A percentile compares a stretch with the other conserved stretches of the same genome.
These are phyloP conservation scores for Corythornis cristatus DNA, from an alignment of 2,113 vertebrate genomes.

Conservation along the genomic window DNA sequence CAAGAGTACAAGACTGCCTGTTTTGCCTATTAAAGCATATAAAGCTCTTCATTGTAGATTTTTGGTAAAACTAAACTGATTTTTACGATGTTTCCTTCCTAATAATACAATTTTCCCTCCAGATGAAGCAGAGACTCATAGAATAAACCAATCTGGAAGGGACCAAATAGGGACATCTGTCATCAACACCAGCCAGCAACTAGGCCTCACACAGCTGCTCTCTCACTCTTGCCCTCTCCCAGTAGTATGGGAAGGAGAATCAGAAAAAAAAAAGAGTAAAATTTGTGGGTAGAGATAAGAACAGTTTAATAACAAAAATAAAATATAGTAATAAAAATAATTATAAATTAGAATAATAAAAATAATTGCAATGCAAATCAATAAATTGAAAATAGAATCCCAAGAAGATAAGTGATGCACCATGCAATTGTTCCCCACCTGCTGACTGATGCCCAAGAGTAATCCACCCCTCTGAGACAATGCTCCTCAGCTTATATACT, in stretches of 20 bases:
- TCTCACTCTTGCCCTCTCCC: background rate
- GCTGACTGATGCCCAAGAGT: background rate
- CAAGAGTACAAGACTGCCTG: background rate
- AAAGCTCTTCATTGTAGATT: background rate
- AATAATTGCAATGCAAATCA: background rate
- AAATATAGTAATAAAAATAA: no score
- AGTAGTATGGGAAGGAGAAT: background rate
- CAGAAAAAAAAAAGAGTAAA: background rate
- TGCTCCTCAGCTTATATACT: background rate
- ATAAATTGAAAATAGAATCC: background rate
- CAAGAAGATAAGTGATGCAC: background rate
- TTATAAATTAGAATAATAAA: background rate
- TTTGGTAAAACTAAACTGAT: background rate
- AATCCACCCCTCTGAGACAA: background rate
- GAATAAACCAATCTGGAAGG: background rate
- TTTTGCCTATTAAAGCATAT: background rate
- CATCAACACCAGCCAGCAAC: background rate
- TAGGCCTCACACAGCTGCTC: background rate
- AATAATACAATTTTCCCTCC: background rate
- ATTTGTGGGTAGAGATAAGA: background rate
- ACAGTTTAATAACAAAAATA: no score
- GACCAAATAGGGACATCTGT: background rate
- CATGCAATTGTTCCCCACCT: background rate
- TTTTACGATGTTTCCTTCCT: background rate
- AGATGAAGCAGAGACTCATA: background rate